Conservation (phyloP, 2,888 invertebrate species). For the Apoda limacodes region DNA sequence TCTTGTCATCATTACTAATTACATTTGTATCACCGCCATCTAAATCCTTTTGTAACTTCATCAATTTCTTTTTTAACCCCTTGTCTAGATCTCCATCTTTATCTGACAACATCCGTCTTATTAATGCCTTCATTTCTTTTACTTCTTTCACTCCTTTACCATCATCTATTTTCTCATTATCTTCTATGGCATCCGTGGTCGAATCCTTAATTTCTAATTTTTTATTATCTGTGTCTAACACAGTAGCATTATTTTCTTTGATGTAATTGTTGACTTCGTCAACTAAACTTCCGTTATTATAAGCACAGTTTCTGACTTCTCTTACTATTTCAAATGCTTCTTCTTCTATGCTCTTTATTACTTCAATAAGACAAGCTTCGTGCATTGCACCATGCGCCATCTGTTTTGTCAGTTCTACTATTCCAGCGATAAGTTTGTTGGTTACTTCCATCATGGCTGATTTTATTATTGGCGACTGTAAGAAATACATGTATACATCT, state of each 20-base stretch:
- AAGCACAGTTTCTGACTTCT: conserved; percentile 34
- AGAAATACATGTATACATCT: no score
- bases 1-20: conserved; percentile 21
- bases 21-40: conserved; percentile 25
- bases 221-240: conserved; percentile 30
- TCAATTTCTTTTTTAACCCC: conserved; percentile 31
- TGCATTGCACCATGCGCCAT: conserved; percentile 64
- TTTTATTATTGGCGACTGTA: conserved; percentile 56
- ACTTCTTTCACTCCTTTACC: conserved; percentile 18
- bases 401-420: conserved; percentile 47
- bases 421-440: conserved; percentile 43
- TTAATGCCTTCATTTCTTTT: conserved; percentile 32
- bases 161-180: conserved; percentile 12
- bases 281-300: conserved; percentile 27
- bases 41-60: conserved; percentile 29
- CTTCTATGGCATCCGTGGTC: conserved; percentile 15
- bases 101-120: conserved; percentile 36
- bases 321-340: conserved; percentile 38
- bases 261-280: conserved; percentile 29
- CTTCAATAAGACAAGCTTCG: conserved; percentile 62
- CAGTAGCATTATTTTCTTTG: conserved; percentile 45
- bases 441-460: conserved; percentile 57
- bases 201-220: conserved; percentile 9
- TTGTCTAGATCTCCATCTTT: conserved; percentile 27
- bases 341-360: conserved; percentile 48